A percentile compares a stretch with the other conserved stretches of the same genome.
phyloP scores from a whole-genome alignment of 2,797 vertebrate genomes.

The Lutjanus argentimaculatus region DNA sequence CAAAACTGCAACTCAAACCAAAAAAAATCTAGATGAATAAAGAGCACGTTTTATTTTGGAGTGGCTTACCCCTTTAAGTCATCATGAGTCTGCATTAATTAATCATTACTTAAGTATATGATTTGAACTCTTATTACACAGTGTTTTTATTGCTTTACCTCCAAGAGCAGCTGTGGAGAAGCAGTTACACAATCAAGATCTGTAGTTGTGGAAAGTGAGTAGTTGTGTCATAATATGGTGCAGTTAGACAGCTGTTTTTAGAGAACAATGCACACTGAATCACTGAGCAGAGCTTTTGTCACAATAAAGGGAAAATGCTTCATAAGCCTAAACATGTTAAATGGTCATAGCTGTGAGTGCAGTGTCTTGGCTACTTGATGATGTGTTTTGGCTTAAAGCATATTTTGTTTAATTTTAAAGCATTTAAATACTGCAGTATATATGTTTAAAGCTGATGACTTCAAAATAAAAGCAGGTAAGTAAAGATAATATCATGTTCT shows the following conservation, averaged over 20 bases:
- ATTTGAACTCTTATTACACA: no score
- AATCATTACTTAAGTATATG: no score
- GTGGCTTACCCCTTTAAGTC: no score
- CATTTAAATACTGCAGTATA: neutral
- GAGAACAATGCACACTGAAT: conserved; percentile 13
- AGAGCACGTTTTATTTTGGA: no score
- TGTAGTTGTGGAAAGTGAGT: conserved; percentile 16
- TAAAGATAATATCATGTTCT: conserved; percentile 1
- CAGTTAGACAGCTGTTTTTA: conserved; percentile 40
- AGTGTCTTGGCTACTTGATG: conserved; percentile 1
- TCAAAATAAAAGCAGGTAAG: neutral
- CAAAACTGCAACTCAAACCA: no score
- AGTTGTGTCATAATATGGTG: conserved; percentile 30
- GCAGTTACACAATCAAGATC: neutral
- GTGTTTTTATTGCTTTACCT: conserved; percentile 8
- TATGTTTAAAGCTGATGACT: neutral
- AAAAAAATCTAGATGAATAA: no score
- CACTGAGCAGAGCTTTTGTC: conserved; percentile 13
- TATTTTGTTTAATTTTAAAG: neutral
- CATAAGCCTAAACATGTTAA: conserved; percentile 15
- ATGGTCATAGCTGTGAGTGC: conserved; percentile 18
- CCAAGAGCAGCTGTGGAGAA: conserved; percentile 14
- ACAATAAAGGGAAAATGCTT: conserved; percentile 5
- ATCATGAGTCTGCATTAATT: no score
- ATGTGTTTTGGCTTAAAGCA: neutral